Base-by-base conservation (phyloP, 2,797 vertebrate genomes). In the Phyllotis vaccarum region DNA sequence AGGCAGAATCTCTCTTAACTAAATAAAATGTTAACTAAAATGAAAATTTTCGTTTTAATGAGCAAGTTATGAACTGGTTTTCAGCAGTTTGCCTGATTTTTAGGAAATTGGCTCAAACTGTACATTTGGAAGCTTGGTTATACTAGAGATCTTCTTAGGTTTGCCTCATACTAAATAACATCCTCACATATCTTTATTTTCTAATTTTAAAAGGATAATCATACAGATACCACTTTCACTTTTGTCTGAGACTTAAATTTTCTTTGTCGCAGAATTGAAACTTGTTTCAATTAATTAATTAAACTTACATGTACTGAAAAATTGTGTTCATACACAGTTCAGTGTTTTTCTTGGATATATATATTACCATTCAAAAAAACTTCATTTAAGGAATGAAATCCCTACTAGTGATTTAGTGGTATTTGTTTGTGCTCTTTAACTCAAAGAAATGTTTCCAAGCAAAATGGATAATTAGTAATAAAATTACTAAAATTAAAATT, bases 11-110 rank as follows among this genome's bases (percentile, higher is more conserved):
- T 60, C 11, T 40, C 31, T 13, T 37, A 90, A 82, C 13, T 86
- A 90, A 82, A 78, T 90, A 85, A 86, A 94, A 83, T 19, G 85
- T 72, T 70, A 49, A 37, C 1, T 29, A 52, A 56, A 86, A 87
- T 37, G 60, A 86, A 79, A n/a, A 52, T 34, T 34, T 79, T 76
- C 49, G 14, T 6, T 85, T 93, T 95, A 68, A 75, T 89, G 89
- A 46, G 3, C 21, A 62, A 10, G 2, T 46, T 64, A 74, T 82
- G 8, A 83, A 80, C 56, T 76, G 72, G 72, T 90, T 82, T 86
- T 3, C 21, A 40, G 6, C 62, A 70, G 17, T 94, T 62, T 89
- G 1, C 34, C 14, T 76, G 52, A 27, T 43, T 49, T 34, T 27
- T 76, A 72, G 2, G 19, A 83, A 83, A 43, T 29, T 64, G 27